A percentile compares a stretch with the other conserved stretches of the same genome.
Conservation (phyloP, 2,888 invertebrate genomes). For the Hybos culiciformis region DNA sequence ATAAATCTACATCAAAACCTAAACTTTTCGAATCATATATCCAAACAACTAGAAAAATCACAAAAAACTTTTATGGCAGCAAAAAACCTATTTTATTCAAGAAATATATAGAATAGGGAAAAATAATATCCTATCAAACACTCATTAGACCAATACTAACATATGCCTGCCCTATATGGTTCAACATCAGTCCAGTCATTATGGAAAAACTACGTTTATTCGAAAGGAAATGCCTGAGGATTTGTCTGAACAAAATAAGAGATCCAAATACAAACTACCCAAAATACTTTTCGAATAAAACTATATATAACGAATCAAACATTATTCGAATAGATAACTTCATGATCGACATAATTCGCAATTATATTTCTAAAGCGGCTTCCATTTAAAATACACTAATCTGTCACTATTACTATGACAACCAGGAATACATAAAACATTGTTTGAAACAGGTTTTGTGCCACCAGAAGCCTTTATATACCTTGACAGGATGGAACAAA, state of each 20-base stretch:
- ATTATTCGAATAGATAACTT: too few relatives aligned
- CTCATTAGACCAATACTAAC: conserved; percentile 2
- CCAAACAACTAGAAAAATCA: not conserved
- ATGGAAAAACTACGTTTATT: conserved; percentile 7
- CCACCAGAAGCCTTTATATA: too few relatives aligned
- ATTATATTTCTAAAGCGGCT: too few relatives aligned
- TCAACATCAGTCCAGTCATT: not conserved
- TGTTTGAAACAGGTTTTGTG: too few relatives aligned
- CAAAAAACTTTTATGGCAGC: not conserved
- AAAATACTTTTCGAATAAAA: not conserved
- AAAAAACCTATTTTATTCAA: not conserved
- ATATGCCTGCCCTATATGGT: conserved; percentile 5
- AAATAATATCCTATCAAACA: not conserved
- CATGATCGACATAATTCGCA: too few relatives aligned
- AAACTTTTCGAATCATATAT: not conserved
- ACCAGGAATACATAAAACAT: too few relatives aligned
- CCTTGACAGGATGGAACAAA: too few relatives aligned
- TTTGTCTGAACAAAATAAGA: conserved; percentile 1
- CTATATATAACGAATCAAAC: too few relatives aligned
- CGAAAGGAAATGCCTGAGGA: conserved; percentile 1
- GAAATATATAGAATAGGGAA: not conserved
- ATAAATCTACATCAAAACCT: not conserved
- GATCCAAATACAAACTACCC: not conserved
- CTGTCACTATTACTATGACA: too few relatives aligned
- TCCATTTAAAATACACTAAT: too few relatives aligned